These are phyloP conservation scores for Campylorhamphus procurvoides DNA, from an alignment of 2,113 vertebrate species.

Conservation along the genomic window DNA sequence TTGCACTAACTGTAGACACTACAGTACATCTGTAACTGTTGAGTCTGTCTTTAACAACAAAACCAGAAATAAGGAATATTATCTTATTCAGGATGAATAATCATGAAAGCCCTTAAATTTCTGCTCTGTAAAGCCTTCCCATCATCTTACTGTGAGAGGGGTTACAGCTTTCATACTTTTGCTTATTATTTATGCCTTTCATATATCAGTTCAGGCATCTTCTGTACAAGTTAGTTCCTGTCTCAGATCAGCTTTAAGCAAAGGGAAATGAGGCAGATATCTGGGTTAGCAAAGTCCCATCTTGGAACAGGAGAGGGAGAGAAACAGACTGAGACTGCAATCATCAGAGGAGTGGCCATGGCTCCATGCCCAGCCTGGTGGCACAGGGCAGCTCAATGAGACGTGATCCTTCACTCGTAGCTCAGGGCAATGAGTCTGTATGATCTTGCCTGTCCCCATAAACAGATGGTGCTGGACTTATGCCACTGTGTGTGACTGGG, in stretches of 20 bases:
- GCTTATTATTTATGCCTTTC: neutral
- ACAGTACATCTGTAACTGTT: neutral
- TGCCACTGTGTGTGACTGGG: rapidly evolving
- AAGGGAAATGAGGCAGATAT: slow-evolving; percentile 12
- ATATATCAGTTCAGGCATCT: neutral
- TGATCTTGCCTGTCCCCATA: neutral
- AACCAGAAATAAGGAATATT: neutral
- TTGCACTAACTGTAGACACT: neutral
- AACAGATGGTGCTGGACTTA: slow-evolving; percentile 33
- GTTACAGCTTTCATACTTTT: neutral
- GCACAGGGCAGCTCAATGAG: neutral
- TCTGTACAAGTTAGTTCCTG: neutral
- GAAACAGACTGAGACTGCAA: neutral
- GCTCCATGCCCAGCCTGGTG: slow-evolving; percentile 29
- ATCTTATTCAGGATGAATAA: neutral
- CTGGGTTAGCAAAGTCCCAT: neutral
- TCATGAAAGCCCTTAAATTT: neutral
- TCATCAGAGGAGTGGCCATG: neutral
- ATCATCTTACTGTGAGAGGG: neutral
- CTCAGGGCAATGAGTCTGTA: neutral
- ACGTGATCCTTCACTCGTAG: slow-evolving; percentile 25
- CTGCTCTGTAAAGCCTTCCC: neutral
- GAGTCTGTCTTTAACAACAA: neutral
- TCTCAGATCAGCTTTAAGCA: neutral
- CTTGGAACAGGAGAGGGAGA: neutral